These are phyloP conservation scores for Oxyura jamaicensis DNA, from an alignment of 2,113 vertebrate species.

Conservation along the genomic window DNA sequence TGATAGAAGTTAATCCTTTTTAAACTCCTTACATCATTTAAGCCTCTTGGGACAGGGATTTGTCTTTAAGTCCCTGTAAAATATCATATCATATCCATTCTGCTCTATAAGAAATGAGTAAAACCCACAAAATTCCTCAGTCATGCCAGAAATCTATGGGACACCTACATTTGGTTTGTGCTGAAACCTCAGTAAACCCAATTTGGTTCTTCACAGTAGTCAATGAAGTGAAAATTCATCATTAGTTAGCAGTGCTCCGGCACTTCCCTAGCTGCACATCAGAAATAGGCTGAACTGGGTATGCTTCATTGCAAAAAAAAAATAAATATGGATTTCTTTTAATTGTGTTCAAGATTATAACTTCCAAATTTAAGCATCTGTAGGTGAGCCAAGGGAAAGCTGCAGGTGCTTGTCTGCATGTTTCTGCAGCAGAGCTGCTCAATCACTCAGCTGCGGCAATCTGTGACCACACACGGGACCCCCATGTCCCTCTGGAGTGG, in stretches of 20 bases:
- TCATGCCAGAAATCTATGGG: neutral
- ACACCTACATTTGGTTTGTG: neutral
- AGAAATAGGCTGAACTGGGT: neutral
- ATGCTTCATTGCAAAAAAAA: neutral
- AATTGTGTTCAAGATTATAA: neutral
- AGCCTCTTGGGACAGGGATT: neutral
- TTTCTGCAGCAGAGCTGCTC: neutral
- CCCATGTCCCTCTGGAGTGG: neutral
- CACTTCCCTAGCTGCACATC: neutral
- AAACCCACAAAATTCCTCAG: neutral
- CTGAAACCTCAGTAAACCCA: neutral
- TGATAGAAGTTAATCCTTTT: neutral
- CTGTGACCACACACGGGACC: neutral
- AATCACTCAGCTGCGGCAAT: neutral
- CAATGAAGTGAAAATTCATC: neutral
- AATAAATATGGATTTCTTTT: neutral
- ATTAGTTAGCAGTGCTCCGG: neutral
- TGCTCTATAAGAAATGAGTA: neutral
- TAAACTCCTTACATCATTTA: conserved; percentile 5
- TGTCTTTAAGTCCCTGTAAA: conserved; percentile 15
- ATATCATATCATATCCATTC: neutral
- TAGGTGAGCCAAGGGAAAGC: neutral
- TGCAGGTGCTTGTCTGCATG: fast-evolving
- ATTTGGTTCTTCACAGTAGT: neutral
- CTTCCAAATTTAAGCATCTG: neutral